Percentiles rank a stretch among this genome's conserved stretches.
These are phyloP conservation scores for Valencia hispanica DNA, from an alignment of 2,797 vertebrate species.

Conservation along the genomic window DNA sequence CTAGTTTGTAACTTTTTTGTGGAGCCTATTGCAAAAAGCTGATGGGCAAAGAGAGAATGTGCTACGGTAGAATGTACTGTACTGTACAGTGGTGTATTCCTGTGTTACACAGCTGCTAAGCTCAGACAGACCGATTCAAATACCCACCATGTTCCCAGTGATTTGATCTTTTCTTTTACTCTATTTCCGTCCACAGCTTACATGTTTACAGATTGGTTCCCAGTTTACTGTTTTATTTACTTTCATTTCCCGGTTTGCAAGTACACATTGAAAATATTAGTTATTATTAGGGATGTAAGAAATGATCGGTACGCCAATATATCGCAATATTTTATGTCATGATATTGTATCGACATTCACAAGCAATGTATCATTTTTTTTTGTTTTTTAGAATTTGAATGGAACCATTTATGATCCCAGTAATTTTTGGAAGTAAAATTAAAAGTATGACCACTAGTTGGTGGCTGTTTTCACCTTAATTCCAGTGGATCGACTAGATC, in stretches of 20 bases:
- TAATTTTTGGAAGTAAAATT: too few relatives aligned
- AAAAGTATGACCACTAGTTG: too few relatives aligned
- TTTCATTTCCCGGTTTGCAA: background rate
- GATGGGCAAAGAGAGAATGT: constrained; percentile 29
- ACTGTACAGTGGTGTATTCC: constrained; percentile 5
- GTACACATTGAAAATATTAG: background rate
- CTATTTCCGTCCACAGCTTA: background rate
- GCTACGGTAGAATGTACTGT: background rate
- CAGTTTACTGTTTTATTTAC: background rate
- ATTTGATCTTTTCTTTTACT: background rate
- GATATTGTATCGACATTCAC: too few relatives aligned
- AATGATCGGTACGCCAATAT: too few relatives aligned
- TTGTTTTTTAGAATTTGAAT: too few relatives aligned
- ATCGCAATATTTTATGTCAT: too few relatives aligned
- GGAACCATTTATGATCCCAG: too few relatives aligned
- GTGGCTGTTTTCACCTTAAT: too few relatives aligned
- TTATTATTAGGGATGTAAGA: background rate
- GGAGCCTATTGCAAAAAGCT: constrained; percentile 28
- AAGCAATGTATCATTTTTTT: too few relatives aligned
- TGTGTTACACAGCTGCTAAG: constrained; percentile 12
- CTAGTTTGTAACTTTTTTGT: constrained; percentile 26
- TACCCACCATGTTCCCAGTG: background rate
- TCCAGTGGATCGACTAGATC: too few relatives aligned
- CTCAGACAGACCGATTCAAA: constrained; percentile 21
- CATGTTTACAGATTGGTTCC: background rate